Base-by-base conservation (phyloP, 2,113 vertebrate species). In the Myrmecobius fasciatus region DNA sequence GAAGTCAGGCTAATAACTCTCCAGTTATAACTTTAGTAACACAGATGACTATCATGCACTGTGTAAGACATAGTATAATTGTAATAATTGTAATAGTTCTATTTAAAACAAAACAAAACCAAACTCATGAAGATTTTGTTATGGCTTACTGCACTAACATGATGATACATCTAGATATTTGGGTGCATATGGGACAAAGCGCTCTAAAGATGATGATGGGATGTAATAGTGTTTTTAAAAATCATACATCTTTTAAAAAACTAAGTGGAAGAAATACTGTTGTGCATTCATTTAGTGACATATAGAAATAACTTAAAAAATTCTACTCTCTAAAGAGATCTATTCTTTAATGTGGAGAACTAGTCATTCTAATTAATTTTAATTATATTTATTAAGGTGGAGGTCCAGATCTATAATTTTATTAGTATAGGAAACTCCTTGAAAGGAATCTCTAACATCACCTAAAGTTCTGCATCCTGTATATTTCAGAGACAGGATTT, bases 1-100 rank as follows among this genome's bases (percentile, higher is more conserved):
- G 98, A 98, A 98, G 97, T 28, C 46, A 98, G 96, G 92, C 97
- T 97, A 98, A 97, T 98, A 99, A 98, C 96, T 98, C 97, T 46
- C 91, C 94, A 97, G 97, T 97, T 98, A 97, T 98, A 98, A 98
- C 97, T 98, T 98, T 91, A 98, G 97, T 92, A 97, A 94, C 94
- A 93, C 36, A 98, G 98, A 99, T 98, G 96, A 91, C 96, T 95
- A 99, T 99, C 98, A n/a, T 56, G 93, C 90, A 90, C 94, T 48
- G 93, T 94, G 89, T 96, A 98, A 96, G 96, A 96, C 91, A 95
- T 94, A 95, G 96, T 97, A 97, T 97, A 98, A 75, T 97, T 97
- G 97, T 95, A 98, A 96, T 94, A 98, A 96, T 93, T 96, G 95
- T 95, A 51, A 53, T 60, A 95, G 96, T 90, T 47, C 93, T 98